Base-by-base conservation (phyloP, 30 jellyfish, hydroid and myxozoan genomes). In the Clytia hemisphaerica region DNA sequence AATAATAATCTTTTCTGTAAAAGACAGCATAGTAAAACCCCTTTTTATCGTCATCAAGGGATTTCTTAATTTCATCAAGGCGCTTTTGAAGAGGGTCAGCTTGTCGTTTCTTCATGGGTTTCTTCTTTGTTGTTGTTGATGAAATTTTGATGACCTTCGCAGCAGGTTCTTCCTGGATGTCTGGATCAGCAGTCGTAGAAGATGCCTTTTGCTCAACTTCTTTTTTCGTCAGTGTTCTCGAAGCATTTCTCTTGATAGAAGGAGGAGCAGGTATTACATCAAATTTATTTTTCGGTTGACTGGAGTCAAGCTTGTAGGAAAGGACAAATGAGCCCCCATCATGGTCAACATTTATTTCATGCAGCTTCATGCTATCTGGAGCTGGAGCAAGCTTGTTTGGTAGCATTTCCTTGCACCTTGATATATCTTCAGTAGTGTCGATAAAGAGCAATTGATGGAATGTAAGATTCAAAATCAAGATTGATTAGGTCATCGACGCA, bases 281-380 rank as follows among this genome's bases (percentile, higher is more conserved):
- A 21, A 50, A 50, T 6, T 50, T 50, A 15, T 50, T 50, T n/a
- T n/a, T n/a, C n/a, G n/a, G n/a, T n/a, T n/a, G n/a, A n/a, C 65
- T 50, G 6, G 65, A 50, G 22, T 50, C 65, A 14, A 50, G 14
- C 65, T 50, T 50, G 65, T 50, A 50, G 27, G 65, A 50, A 50
- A 50, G 65, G 65, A n/a, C n/a, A n/a, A n/a, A n/a, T n/a, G n/a
- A 6, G 22, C 22, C 27, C 10, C 27, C 27, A 9, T 7, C 27
- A 21, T 21, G 65, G 65, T 50, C 65, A 7, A 50, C 65, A 21
- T 50, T 50, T 50, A 50, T 21, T 21, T 50, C 27, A 28, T 50
- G 65, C 6, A 50, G 14, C 27, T 50, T 50, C 65, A 50, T 50
- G 27, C 65, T 50, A 7, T 50, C 65, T 7, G 65, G 65, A 7